Evolutionary conservation across 2,797 vertebrate species (phyloP), one percentile per base, ranked within the genome.

Genomic region (Astyanax mexicanus): DNA sequence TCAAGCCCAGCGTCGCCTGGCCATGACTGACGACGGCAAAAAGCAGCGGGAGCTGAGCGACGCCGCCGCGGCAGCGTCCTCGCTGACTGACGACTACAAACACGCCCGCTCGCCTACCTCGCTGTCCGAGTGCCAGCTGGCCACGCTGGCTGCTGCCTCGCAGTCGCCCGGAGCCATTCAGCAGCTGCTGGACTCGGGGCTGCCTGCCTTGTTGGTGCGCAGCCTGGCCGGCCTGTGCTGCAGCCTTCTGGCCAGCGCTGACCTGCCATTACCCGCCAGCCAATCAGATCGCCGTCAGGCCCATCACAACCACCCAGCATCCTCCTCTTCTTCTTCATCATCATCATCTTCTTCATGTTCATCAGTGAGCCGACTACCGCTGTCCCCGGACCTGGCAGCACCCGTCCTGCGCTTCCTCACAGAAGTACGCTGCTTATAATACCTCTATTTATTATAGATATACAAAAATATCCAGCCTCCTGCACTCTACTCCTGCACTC

Each of bases 11-110:
- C 94, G 94, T 60, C 95, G 96, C 77, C 95, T 98, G 11, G 94
- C 98, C 51, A 97, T 99, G 95, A 99, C 98, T 0, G 98, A 99
- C 66, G 98, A 99, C 47, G 96, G 96, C 81, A 99, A 99, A 88
- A 98, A 99, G 88, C 96, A 98, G 86, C 93, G 93, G 10, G 96
- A 97, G 84, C 92, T 96, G 54, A 90, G 90, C 84, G 71, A 75
- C 0, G 90, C 90, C 6, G 83, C 79, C 4, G 73, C 90, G 15
- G 82, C 52, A 0, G 64, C 88, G 0, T 64, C 88, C 0, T 78
- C 78, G 10, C 93, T 97, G 40, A 99, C 97, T 0, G 98, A 99
- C 60, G 98, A 99, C 87, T 99, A 96, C 66, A 98, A 98, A 92
- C 95, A 98, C 8, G 95, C 96, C 15, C 94, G 95, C 77, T 94